These are phyloP conservation scores for Cryptotermes secundus DNA, from an alignment of 1,140 invertebrate genomes.

Conservation along the genomic window DNA sequence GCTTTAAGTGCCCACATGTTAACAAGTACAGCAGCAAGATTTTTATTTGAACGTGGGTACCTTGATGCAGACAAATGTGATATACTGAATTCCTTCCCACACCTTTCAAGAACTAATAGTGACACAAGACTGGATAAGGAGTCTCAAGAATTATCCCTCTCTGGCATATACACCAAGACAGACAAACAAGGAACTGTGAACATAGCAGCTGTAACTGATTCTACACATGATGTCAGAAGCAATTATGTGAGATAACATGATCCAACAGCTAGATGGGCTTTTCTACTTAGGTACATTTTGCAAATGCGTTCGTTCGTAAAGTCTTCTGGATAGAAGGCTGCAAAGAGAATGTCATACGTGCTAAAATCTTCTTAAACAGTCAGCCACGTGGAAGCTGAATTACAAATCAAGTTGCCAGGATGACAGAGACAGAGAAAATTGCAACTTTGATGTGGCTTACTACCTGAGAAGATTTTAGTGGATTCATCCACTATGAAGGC, in stretches of 20 bases:
- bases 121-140: neutral
- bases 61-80: conserved; percentile 56
- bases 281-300: neutral
- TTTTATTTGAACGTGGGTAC: conserved; percentile 56
- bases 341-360: too few relatives aligned
- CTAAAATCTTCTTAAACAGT: too few relatives aligned
- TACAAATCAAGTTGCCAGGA: too few relatives aligned
- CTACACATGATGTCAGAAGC: neutral
- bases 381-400: too few relatives aligned
- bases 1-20: conserved; percentile 58
- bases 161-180: neutral
- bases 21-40: conserved; percentile 57
- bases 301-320: too few relatives aligned
- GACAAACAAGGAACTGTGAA: neutral
- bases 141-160: neutral
- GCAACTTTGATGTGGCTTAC: too few relatives aligned
- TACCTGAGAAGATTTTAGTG: too few relatives aligned
- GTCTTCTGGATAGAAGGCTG: too few relatives aligned
- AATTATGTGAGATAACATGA: neutral
- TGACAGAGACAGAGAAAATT: too few relatives aligned
- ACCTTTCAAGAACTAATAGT: neutral
- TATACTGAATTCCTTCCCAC: conserved; percentile 58
- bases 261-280: neutral
- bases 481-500: too few relatives aligned
- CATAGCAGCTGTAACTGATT: neutral